Base-by-base conservation (phyloP, 1,140 invertebrate genomes). In the Drosophila lini region DNA sequence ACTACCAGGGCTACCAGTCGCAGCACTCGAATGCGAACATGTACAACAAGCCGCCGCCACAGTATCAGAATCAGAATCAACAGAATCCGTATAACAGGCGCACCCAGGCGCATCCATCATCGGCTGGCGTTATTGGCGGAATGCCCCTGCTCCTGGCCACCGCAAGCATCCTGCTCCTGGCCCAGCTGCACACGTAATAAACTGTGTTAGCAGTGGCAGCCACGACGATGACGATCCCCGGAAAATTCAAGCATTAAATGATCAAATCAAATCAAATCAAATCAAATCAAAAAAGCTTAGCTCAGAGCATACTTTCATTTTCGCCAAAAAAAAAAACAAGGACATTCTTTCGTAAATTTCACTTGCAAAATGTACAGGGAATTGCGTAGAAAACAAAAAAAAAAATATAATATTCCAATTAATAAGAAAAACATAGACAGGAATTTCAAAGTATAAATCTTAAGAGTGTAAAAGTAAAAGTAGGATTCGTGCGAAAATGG, bases 41-140 rank as follows among this genome's bases (percentile, higher is more conserved):
- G 88, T 92, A 86, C 55, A 91, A 91, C 53, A 92, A 92, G 65
- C 91, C 91, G 47, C 91, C 91, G 76, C 91, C 91, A 41, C 91
- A 92, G 55, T 92, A 92, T 42, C 91, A 91, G 61, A 91, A 91
- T 48, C 88, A 90, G 34, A 90, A 90, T 13, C 90, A 91, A 56
- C 86, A 90, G 81, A 90, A 90, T 75, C 86, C 86, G 38, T 92
- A 91, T 62, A 92, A 92, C 69, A 81, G 91, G 31, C 91, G 89
- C 63, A 92, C 91, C 57, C 91, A 92, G 62, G 67, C 88, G 45
- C 90, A 91, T 89, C 88, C 90, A 2, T 90, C 88, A 47, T 73
- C 81, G 52, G 90, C 83, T 15, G 47, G 64, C 34, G 32, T n/a
- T 28, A 19, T 47, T 15, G 41, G 58, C 16, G 53, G 44, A 3